These are phyloP conservation scores for Cossypha dichroa DNA, from an alignment of 2,797 vertebrate genomes.

Conservation along the genomic window DNA sequence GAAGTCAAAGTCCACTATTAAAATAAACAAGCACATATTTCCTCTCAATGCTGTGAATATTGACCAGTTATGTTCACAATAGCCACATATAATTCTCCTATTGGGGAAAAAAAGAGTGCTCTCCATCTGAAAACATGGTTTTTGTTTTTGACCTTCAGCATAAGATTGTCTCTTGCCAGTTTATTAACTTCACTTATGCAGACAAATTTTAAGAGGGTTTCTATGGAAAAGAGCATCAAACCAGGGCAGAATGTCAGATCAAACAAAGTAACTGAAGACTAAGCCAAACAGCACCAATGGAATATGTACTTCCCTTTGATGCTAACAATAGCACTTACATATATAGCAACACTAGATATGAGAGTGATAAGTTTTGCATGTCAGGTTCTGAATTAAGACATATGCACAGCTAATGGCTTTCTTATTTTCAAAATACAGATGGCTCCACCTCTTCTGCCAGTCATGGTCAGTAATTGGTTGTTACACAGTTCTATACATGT, in stretches of 20 bases:
- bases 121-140: not conserved
- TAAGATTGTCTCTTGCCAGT: not conserved
- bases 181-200: not conserved
- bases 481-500: not conserved
- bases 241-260: not conserved
- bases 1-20: not conserved
- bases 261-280: not conserved
- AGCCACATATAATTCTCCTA: not conserved
- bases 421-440: not conserved
- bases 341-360: not conserved
- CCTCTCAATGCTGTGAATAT: not conserved
- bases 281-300: not conserved
- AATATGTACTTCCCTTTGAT: not conserved
- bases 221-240: not conserved
- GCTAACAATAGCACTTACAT: not conserved
- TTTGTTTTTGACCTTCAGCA: not conserved
- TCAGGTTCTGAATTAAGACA: not conserved
- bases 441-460: not conserved
- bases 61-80: not conserved
- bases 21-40: not conserved
- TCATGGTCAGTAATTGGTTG: not conserved
- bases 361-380: not conserved
- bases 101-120: not conserved
- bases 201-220: not conserved
- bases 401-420: not conserved